Conservation (phyloP, 2,113 vertebrate species). For the Peromyscus leucopus region DNA sequence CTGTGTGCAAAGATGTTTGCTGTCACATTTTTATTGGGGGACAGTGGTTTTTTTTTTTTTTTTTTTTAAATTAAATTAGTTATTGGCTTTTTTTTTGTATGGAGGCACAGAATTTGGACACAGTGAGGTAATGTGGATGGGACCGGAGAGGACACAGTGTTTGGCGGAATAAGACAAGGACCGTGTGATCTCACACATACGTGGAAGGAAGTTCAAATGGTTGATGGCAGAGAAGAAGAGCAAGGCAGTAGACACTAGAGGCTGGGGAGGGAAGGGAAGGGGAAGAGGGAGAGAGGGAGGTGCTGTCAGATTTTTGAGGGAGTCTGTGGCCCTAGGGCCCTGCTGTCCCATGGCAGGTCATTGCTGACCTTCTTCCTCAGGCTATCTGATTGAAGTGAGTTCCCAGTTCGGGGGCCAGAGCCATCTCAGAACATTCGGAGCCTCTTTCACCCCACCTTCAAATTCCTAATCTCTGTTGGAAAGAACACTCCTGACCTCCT, state of each 20-base stretch:
- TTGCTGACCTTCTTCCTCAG: background rate
- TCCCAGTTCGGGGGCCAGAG: accelerated
- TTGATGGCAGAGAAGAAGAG: background rate
- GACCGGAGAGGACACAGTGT: background rate
- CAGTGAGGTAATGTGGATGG: no score
- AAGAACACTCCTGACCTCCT: background rate
- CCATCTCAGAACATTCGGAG: no score
- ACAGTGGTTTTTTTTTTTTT: background rate
- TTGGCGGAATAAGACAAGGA: background rate
- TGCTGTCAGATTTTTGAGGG: background rate
- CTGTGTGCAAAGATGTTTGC: background rate
- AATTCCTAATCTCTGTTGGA: background rate
- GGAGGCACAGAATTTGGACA: background rate
- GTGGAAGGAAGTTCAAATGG: background rate
- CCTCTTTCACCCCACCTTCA: background rate
- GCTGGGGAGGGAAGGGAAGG: background rate
- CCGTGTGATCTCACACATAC: background rate
- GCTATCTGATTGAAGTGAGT: background rate
- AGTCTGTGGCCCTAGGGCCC: background rate
- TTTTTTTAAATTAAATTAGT: background rate
- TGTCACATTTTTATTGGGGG: background rate
- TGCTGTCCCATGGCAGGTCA: accelerated
- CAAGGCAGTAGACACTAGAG: background rate
- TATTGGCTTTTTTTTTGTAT: background rate
- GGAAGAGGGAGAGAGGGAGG: background rate